These are phyloP conservation scores for Hyposoter dolosus DNA, from an alignment of 2,888 invertebrate species.

Conservation along the genomic window DNA sequence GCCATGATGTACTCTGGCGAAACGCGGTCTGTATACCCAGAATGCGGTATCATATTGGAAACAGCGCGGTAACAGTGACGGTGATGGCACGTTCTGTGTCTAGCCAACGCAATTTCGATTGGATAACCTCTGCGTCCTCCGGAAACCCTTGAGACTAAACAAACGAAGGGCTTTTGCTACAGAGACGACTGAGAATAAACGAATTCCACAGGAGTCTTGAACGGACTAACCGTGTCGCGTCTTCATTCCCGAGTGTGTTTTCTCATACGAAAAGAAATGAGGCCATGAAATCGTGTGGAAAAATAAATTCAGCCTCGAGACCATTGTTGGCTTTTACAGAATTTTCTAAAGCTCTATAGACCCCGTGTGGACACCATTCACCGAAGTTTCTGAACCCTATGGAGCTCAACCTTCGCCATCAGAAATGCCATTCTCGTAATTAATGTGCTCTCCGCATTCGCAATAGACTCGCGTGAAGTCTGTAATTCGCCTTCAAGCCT, in stretches of 20 bases:
- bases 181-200: slow-evolving; percentile 14
- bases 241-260: background rate
- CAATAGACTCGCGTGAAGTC: no score
- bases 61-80: slow-evolving; percentile 29
- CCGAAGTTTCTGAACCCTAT: background rate
- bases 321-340: background rate
- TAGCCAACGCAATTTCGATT: slow-evolving; percentile 53
- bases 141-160: slow-evolving; percentile 33
- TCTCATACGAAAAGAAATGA: background rate
- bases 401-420: background rate
- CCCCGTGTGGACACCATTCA: background rate
- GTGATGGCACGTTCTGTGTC: slow-evolving; percentile 40
- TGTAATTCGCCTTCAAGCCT: background rate
- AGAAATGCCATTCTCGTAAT: background rate
- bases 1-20: slow-evolving; percentile 62
- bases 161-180: slow-evolving; percentile 2
- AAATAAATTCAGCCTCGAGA: background rate
- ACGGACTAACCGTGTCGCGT: background rate
- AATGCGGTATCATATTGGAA: slow-evolving; percentile 48
- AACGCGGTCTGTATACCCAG: slow-evolving; percentile 49
- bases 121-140: slow-evolving; percentile 47
- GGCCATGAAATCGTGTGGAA: background rate
- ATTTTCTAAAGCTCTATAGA: background rate
- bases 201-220: slow-evolving; percentile 9
- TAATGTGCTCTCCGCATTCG: background rate